Base-by-base conservation (phyloP, 2,888 invertebrate genomes). In the Carabus problematicus region DNA sequence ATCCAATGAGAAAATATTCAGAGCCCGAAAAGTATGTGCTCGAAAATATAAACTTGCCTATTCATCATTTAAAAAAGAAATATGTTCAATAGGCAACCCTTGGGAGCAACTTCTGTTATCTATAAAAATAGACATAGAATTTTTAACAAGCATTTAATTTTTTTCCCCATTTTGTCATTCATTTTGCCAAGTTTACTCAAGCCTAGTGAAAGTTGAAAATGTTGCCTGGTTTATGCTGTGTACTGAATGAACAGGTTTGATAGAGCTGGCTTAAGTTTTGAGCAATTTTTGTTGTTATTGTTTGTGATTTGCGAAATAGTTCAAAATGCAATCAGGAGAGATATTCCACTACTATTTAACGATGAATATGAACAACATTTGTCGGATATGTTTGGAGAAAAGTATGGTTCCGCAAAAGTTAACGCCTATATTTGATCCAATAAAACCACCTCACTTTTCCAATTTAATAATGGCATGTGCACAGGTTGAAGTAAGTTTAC, bases 381-480 rank as follows among this genome's bases (percentile, higher is more conserved):
- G 82, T 72, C 73, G 82, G 62, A 78, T 82, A 71, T 82, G 82
- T 72, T 73, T 82, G 70, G 81, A 82, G 74, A 80, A 80, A 72
- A 79, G 79, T 41, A 56, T 12, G 40, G 49, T 47, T n/a, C 59
- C 68, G 8, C 76, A 77, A 18, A 81, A 82, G 73, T 74, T 82
- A 70, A 79, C 81, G 76, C 80, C 81, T 43, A 82, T 82, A 72
- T 82, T 82, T 73, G 82, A 82, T 75, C 80, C 81, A 8, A 76
- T 80, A 16, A 82, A 82, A 75, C 81, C 82, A 18, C 79, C 81
- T 41, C 80, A 81, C 75, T 81, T 82, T 73, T 80, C 82, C 8
- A 77, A 81, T 67, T 74, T 82, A 71, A 81, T 82, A 58, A 82
- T 82, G 81, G 80, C 81, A 70, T 82, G 82, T 75, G 80, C 82